Conservation (phyloP, 1,140 invertebrate genomes). For the Caerostris extrusa region DNA sequence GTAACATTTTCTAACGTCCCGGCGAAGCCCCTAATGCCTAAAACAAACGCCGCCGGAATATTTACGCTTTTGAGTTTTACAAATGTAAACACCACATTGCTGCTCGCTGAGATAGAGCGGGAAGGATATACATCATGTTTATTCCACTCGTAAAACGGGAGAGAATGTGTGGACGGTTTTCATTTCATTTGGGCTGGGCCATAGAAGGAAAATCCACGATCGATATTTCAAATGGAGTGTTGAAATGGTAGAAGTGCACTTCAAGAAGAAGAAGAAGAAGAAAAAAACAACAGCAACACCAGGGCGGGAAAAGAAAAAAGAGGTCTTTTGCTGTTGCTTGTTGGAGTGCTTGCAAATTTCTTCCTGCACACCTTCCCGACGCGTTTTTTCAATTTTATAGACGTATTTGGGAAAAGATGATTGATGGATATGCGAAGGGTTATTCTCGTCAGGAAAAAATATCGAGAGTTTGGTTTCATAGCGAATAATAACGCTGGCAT, state of each 20-base stretch:
- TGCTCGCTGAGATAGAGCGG: not conserved
- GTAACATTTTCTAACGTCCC: constrained; percentile 54
- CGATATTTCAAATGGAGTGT: constrained; percentile 50
- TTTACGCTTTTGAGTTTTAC: constrained; percentile 65
- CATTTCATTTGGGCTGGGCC: constrained; percentile 33
- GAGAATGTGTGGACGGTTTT: constrained; percentile 30
- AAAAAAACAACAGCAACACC: not conserved
- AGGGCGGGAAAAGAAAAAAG: not conserved
- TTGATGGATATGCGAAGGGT: constrained; percentile 34
- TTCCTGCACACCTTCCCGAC: not conserved
- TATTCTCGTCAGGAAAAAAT: constrained; percentile 24
- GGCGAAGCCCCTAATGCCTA: constrained; percentile 42
- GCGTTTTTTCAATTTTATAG: constrained; percentile 33
- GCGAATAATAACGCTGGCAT: constrained; percentile 8
- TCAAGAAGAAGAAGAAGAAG: not conserved
- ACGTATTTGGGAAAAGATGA: constrained; percentile 23
- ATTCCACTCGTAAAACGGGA: constrained; percentile 44
- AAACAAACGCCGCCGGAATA: constrained; percentile 42
- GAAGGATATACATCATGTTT: constrained; percentile 51
- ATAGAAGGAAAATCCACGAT: not conserved
- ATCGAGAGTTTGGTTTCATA: constrained; percentile 45
- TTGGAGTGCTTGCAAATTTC: constrained; percentile 38
- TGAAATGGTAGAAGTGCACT: constrained; percentile 37
- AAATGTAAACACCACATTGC: constrained; percentile 50
- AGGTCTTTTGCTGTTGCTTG: not conserved